A percentile compares a stretch with the other conserved stretches of the same genome.
phyloP scores from a whole-genome alignment of 1,140 invertebrate genomes.

The Zaprionus nigranus region DNA sequence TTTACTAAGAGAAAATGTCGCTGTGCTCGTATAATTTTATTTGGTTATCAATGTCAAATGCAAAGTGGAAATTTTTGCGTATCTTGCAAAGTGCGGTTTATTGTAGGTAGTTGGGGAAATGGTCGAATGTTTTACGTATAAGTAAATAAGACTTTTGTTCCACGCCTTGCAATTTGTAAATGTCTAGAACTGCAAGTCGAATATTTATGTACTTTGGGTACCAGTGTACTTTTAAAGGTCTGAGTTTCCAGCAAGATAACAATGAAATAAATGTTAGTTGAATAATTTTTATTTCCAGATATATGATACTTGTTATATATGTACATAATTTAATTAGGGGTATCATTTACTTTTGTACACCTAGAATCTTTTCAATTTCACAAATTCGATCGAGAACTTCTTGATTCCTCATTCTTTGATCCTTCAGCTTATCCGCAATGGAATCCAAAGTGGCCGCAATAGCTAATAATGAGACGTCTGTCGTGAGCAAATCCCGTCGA shows the following conservation, averaged over 20 bases:
- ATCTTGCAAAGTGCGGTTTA: slow-evolving; percentile 49
- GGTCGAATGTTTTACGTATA: slow-evolving; percentile 3
- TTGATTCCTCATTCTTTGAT: slow-evolving; percentile 63
- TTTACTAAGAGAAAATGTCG: slow-evolving; percentile 26
- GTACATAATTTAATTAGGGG: slow-evolving; percentile 1
- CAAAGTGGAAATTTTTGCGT: slow-evolving; percentile 52
- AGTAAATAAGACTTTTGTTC: slow-evolving; percentile 17
- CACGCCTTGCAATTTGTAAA: slow-evolving; percentile 47
- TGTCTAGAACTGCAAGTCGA: slow-evolving; percentile 44
- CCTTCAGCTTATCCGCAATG: slow-evolving; percentile 59
- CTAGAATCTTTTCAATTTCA: slow-evolving; percentile 70
- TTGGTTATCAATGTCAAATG: slow-evolving; percentile 44
- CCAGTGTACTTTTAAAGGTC: not conserved
- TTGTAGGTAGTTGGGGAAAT: not conserved
- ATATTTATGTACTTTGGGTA: slow-evolving; percentile 31
- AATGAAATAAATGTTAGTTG: not conserved
- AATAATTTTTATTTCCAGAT: slow-evolving; percentile 32
- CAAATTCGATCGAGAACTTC: slow-evolving; percentile 64
- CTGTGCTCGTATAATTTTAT: slow-evolving; percentile 32
- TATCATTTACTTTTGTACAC: slow-evolving; percentile 35
- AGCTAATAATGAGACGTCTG: slow-evolving; percentile 58
- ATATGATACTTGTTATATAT: too few species aligned
- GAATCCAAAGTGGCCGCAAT: slow-evolving; percentile 64
- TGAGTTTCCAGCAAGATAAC: not conserved
- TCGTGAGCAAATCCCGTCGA: slow-evolving; percentile 59